Conservation (phyloP, 2,113 vertebrate species). For the Isichthys henryi region DNA sequence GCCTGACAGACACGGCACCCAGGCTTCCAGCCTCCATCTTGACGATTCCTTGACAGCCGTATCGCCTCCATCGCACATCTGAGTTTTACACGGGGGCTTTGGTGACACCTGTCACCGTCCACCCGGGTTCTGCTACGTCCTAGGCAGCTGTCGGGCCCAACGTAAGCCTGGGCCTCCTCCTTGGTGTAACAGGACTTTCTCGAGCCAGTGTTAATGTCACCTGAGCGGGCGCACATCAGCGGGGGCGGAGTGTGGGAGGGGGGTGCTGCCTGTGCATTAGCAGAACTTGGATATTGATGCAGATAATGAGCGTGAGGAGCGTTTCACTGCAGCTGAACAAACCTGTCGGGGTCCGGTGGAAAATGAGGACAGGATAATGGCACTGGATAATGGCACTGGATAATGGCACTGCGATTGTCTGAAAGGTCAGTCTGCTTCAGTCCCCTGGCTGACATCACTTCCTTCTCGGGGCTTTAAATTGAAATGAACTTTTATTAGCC, state of each 20-base stretch:
- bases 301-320: background rate
- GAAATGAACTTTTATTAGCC: background rate
- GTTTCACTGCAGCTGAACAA: background rate
- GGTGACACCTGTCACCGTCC: background rate
- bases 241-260: background rate
- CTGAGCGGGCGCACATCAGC: background rate
- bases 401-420: background rate
- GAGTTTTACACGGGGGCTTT: background rate
- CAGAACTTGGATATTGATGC: background rate
- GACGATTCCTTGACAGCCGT: background rate
- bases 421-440: background rate
- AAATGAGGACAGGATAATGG: background rate
- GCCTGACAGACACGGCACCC: background rate
- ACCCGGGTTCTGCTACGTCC: background rate
- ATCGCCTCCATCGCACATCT: background rate
- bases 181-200: background rate
- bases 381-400: background rate
- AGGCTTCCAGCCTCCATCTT: background rate
- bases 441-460: background rate
- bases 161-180: background rate
- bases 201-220: background rate
- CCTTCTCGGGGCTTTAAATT: background rate
- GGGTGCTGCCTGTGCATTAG: background rate
- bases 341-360: background rate
- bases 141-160: background rate